Evolutionary conservation across 92 coral and sea anemone species (phyloP).

Genomic region (Zoanthus sansibaricus): DNA sequence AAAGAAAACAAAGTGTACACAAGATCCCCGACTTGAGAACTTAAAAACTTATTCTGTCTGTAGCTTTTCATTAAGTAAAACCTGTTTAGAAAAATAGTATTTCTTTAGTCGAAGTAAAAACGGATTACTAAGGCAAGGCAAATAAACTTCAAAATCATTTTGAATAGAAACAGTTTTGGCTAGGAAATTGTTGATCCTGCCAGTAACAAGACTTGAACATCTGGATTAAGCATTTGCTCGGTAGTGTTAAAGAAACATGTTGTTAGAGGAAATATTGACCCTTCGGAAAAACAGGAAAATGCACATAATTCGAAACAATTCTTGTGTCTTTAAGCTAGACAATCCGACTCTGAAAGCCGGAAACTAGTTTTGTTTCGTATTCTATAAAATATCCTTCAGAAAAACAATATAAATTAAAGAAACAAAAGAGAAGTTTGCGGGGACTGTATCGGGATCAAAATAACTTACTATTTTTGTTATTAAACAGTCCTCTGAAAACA

Average conservation of each 20-base stretch:
- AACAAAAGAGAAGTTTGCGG: background rate
- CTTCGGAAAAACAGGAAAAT: constrained; percentile 43
- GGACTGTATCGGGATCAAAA: background rate
- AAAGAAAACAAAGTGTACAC: background rate
- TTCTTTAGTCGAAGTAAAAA: background rate
- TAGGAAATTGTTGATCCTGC: background rate
- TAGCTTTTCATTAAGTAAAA: background rate
- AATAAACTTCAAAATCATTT: background rate
- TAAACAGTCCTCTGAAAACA: background rate
- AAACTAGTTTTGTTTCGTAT: constrained; percentile 10
- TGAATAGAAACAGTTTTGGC: background rate
- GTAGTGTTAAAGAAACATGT: constrained; percentile 12
- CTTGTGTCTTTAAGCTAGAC: constrained; percentile 32
- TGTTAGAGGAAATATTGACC: constrained; percentile 42
- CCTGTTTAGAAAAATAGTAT: background rate
- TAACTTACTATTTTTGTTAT: background rate
- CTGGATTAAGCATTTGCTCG: constrained; percentile 34
- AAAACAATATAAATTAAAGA: constrained; percentile 15
- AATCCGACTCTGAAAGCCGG: constrained; percentile 45
- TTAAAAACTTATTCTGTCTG: too few relatives aligned
- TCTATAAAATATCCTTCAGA: background rate
- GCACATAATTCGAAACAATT: constrained; percentile 2
- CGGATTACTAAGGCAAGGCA: background rate
- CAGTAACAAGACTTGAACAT: constrained; percentile 5
- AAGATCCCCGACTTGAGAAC: background rate